Percentiles rank a stretch among this genome's conserved stretches.
Conservation (phyloP, 2,888 invertebrate species). For the Yponomeuta plumbellus region DNA sequence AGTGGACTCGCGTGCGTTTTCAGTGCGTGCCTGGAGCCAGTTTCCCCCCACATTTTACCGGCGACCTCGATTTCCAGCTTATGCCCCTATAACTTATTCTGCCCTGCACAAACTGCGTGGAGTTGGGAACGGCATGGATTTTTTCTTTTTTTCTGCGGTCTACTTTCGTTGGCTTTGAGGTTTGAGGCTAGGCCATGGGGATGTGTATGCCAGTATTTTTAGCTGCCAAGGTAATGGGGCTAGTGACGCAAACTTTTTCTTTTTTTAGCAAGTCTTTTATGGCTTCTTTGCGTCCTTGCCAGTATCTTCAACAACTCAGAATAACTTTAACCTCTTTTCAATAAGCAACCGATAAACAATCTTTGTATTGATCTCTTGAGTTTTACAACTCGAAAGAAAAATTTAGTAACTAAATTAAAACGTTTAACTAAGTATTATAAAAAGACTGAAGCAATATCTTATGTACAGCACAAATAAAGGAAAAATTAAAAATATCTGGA, state of each 20-base stretch:
- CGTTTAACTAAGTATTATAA: no score
- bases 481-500: no score
- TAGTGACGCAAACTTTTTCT: slow-evolving; percentile 15
- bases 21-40: slow-evolving; percentile 64
- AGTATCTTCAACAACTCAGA: neutral
- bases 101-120: slow-evolving; percentile 50
- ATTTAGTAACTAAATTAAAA: no score
- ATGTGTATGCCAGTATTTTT: neutral
- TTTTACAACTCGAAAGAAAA: no score
- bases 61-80: slow-evolving; percentile 68
- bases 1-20: slow-evolving; percentile 63
- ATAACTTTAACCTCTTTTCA: no score
- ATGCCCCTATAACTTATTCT: slow-evolving; percentile 63
- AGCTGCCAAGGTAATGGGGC: no score
- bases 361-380: no score
- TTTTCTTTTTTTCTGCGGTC: slow-evolving; percentile 29
- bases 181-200: neutral
- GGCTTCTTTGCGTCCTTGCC: neutral
- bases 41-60: slow-evolving; percentile 60
- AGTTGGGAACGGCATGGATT: slow-evolving; percentile 22
- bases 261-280: neutral
- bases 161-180: slow-evolving; percentile 20
- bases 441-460: no score
- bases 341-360: no score
- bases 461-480: no score